Evolutionary conservation across 2,797 vertebrate species (phyloP), one percentile per base, ranked within the genome.

Genomic region (Enteromius fasciolatus): DNA sequence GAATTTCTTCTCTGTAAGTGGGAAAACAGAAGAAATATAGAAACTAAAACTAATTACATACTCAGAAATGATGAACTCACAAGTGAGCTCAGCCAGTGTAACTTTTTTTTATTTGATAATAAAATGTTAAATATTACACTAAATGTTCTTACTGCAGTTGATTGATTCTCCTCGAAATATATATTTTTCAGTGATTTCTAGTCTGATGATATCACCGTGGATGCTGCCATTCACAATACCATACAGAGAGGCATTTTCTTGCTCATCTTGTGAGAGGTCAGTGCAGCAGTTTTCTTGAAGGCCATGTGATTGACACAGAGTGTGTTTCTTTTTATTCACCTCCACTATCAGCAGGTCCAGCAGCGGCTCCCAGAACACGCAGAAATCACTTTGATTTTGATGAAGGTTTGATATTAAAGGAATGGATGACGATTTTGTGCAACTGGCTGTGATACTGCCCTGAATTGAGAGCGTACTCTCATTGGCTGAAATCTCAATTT

Each of bases 321-420:
- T 87, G 1, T 88, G 8, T 2, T 68, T 90, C 15, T 18, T 1
- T 0, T 2, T 1, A 6, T 75, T 0, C 0, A 94, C 17, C 87
- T 94, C 9, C 81, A 95, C 84, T 36, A 63, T 87, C 66, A 95
- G 31, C 81, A 59, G 89, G 87, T 95, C 94, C 86, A 92, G 82
- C 68, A 94, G 52, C 0, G 94, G 93, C 64, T 95, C 93, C 94
- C 94, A 95, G 78, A 87, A 33, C 80, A 95, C 81, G 31, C 93
- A 94, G 89, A 95, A 94, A 0, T 1, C 0, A 3, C 31, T 92
- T 1, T 85, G 44, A 1, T 0, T 6, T 0, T 23, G 0, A 3
- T 7, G 8, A 5, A 4, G 11, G 8, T 0, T 54, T 8, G 0
- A 23, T 2, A 46, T 0, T 7, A 94, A 88, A 1, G 0, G 0